Evolutionary conservation across 2,113 vertebrate species (phyloP).

Genomic region (Eleginops maclovinus): DNA sequence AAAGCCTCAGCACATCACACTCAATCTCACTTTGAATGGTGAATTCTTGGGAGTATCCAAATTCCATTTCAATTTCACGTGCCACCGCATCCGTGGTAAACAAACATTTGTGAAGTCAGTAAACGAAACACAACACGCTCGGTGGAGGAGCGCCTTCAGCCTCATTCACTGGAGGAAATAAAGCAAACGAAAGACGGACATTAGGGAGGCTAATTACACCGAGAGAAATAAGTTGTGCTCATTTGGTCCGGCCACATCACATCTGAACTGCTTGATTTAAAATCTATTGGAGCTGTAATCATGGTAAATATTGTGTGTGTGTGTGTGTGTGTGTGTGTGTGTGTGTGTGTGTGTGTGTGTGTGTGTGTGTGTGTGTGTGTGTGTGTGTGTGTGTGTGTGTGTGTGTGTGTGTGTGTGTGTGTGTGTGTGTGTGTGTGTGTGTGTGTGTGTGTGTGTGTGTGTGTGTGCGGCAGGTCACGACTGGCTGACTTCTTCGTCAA

Average conservation of each 20-base stretch:
- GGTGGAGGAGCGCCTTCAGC: conserved; percentile 35
- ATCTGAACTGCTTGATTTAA: conserved; percentile 14
- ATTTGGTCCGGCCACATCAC: conserved; percentile 36
- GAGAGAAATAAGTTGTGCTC: conserved; percentile 54
- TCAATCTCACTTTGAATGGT: conserved; percentile 20
- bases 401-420: conserved; percentile 35
- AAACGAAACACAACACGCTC: conserved; percentile 55
- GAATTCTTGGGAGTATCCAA: conserved; percentile 24
- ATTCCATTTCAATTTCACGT: conserved; percentile 67
- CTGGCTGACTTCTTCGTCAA: conserved; percentile 98
- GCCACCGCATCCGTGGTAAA: conserved; percentile 58
- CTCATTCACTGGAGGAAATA: conserved; percentile 47
- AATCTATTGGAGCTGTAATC: conserved; percentile 19
- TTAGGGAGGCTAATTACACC: conserved; percentile 59
- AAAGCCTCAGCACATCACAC: background rate
- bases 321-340: conserved; percentile 35
- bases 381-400: conserved; percentile 27
- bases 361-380: conserved; percentile 16
- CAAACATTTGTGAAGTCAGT: conserved; percentile 58
- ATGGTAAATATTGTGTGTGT: conserved; percentile 1
- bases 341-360: conserved; percentile 23
- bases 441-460: conserved; percentile 8
- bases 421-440: conserved; percentile 30
- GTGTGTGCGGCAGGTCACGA: conserved; percentile 88
- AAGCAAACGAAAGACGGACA: conserved; percentile 42